Evolutionary conservation across 1,140 invertebrate genomes (phyloP).

Genomic region (Cherax destructor): DNA sequence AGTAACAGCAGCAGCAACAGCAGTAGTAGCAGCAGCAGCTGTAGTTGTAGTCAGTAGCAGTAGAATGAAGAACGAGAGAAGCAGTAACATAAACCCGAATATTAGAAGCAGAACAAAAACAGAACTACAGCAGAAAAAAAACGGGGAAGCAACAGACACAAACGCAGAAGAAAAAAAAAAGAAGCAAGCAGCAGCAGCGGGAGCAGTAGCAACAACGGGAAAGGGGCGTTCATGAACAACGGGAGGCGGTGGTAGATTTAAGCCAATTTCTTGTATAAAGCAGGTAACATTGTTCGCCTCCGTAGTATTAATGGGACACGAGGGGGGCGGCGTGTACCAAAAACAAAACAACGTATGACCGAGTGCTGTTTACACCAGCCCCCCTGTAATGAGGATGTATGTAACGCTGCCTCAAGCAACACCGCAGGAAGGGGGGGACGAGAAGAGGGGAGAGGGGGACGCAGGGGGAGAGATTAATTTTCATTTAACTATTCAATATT

Average conservation of each 20-base stretch:
- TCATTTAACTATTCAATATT: too few species aligned
- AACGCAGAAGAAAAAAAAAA: too few species aligned
- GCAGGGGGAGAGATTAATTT: conserved; percentile 14
- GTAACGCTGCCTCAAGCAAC: conserved; percentile 9
- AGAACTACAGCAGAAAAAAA: too few species aligned
- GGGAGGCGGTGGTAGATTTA: not conserved
- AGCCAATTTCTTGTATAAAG: conserved; percentile 49
- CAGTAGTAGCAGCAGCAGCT: too few species aligned
- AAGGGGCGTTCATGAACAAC: not conserved
- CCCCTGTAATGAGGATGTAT: conserved; percentile 56
- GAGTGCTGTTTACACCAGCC: conserved; percentile 55
- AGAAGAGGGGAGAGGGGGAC: conserved; percentile 35
- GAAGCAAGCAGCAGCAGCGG: too few species aligned
- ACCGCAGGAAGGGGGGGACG: not conserved
- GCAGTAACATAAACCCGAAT: not conserved
- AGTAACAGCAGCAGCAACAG: not conserved
- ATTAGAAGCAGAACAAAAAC: not conserved
- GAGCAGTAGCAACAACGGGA: too few species aligned
- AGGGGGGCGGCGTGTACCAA: conserved; percentile 24
- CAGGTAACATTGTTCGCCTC: conserved; percentile 44
- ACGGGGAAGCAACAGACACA: too few species aligned
- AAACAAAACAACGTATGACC: conserved; percentile 52
- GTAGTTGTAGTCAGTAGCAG: too few species aligned
- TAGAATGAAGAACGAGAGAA: not conserved
- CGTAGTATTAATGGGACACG: conserved; percentile 46